Evolutionary conservation across 1,140 invertebrate species (phyloP), one percentile per base, ranked within the genome.

Genomic region (Apis cerana): DNA sequence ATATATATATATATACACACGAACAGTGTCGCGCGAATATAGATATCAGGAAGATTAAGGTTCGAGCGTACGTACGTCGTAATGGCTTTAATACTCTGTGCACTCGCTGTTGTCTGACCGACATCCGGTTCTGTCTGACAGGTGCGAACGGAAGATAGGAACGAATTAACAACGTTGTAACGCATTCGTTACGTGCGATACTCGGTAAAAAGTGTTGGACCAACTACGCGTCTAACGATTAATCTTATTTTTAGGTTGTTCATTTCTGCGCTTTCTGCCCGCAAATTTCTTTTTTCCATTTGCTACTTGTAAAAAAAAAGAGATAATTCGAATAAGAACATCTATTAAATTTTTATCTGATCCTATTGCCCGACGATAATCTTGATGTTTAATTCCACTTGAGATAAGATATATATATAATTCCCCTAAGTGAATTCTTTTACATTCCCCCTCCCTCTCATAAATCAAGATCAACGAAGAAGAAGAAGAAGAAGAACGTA

Each of bases 91-190:
- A 67, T 50, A 50, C 82, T 84, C 83, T 83, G 81, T 83, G 52
- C 74, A 59, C 54, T 74, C 61, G 80, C 65, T 83, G 84, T 88
- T 82, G 89, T 90, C 88, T 89, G 84, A 78, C 65, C 82, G 82
- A 88, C 88, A 89, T 90, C 89, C 89, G 88, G 88, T 88, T 84
- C 17, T 19, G 59, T 50, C 59, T 59, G 54, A 85, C 85, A 88
- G 85, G 85, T 90, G 88, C 48, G 58, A 75, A 71, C 62, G 67
- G 58, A 54, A 88, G 78, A 85, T 83, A 61, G 72, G 77, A 67
- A 69, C 69, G 68, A 70, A n/a, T 52, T 70, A 70, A 52, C 50
- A 54, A 70, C n/a, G 21, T 33, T 33, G 33, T 33, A 33, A 33
- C 33, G 33, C n/a, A 19, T 23, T 23, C 52, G 52, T 43, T 43